Base-by-base conservation (phyloP, 1,140 invertebrate species). In the Calosoma granatense region DNA sequence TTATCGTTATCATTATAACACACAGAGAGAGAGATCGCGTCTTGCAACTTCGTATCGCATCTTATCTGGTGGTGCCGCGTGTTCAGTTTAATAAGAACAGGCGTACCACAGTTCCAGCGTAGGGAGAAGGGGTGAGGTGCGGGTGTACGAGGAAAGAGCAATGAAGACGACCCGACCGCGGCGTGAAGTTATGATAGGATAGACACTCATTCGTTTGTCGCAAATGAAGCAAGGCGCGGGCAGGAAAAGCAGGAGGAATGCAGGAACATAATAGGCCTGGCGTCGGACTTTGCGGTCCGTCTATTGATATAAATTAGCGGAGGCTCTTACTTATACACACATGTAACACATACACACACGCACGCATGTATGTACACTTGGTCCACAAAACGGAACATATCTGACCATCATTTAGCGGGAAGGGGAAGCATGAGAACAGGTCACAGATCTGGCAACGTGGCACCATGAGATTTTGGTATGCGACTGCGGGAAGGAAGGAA, bases 291-390 rank as follows among this genome's bases (percentile, higher is more conserved):
- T 17, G 41, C 41, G 41, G 41, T 47, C 41, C 41, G 43, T 53
- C 19, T 53, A 53, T 22, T 21, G 51, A 53, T 4, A 53, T 53
- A 53, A 22, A 53, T 53, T 21, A 53, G 21, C 15, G 17, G 20
- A 15, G 4, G 19, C 19, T 12, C 4, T 12, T 21, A 20, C 11
- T 20, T 17, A 53, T 4, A 53, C 51, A 51, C n/a, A n/a, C n/a
- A n/a, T n/a, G n/a, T n/a, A 14, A 51, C 6, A 51, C 43, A 17
- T 20, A 51, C 43, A 51, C 43, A 9, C 17, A 51, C 17, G 19
- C 6, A 51, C 43, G 19, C 17, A 51, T 51, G 19, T 51, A 51
- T 51, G 19, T 51, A 51, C 22, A 53, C 41, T 47, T 47, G 4
- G 15, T 4, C 17, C 41, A 36, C 26, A 47, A 47, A 11, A 11